A percentile compares a stretch with the other conserved stretches of the same genome.
Conservation (phyloP, 2,113 vertebrate genomes). For the Mormoops blainvillei region DNA sequence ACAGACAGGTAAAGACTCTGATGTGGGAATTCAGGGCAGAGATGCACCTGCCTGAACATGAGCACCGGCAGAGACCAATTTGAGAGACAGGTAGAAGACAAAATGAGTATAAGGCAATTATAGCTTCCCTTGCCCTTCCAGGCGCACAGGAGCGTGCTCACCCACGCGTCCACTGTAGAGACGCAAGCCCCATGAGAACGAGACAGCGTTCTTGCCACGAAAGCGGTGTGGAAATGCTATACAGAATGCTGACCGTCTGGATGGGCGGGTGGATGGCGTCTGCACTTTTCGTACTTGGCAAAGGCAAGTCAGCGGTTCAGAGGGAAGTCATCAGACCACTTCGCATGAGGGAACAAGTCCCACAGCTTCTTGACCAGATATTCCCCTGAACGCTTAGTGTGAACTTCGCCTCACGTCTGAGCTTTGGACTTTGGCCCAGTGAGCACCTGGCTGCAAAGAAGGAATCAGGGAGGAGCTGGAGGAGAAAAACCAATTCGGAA, state of each 20-base stretch:
- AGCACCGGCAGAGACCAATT: no score
- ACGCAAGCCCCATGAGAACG: neutral
- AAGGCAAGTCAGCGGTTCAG: neutral
- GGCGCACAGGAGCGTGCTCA: neutral
- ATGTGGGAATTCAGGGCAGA: neutral
- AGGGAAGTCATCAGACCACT: neutral
- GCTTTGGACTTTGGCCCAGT: neutral
- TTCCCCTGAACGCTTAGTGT: neutral
- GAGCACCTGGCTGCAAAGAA: neutral
- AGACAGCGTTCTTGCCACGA: fast-evolving
- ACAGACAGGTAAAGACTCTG: neutral
- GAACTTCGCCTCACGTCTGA: neutral
- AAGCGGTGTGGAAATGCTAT: neutral
- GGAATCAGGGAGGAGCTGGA: neutral
- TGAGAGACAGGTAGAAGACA: neutral
- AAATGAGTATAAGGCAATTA: neutral
- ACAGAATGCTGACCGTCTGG: neutral
- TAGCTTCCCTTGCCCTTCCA: neutral
- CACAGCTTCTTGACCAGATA: neutral
- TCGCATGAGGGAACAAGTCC: neutral
- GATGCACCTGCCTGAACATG: neutral
- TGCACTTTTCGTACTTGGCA: neutral
- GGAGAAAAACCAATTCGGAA: neutral
- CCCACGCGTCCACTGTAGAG: neutral
- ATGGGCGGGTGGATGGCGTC: neutral